Conservation (phyloP, 2,113 vertebrate species). For the Psilopsiagon aymara region DNA sequence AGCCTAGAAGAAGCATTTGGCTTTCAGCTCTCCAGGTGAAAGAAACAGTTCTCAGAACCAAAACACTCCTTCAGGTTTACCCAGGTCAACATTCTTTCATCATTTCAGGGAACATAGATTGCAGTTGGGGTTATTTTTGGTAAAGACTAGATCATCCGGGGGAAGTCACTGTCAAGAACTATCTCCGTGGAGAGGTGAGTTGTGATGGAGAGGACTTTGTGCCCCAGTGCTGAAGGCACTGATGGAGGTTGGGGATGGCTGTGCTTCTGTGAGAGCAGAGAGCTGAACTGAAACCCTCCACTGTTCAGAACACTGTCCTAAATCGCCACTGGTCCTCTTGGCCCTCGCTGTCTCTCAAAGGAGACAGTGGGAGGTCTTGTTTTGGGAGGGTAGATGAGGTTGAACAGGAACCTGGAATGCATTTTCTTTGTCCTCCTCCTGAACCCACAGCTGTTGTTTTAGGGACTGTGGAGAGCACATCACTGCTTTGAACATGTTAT, state of each 20-base stretch:
- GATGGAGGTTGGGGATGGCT: not conserved
- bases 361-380: not conserved
- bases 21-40: not conserved
- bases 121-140: not conserved
- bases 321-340: not conserved
- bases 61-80: not conserved
- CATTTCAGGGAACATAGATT: not conserved
- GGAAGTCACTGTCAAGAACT: not conserved
- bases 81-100: not conserved
- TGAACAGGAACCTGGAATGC: not conserved
- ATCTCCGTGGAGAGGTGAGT: not conserved
- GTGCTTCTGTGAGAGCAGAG: not conserved
- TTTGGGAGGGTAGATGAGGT: not conserved
- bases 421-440: not conserved
- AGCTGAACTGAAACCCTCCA: not conserved
- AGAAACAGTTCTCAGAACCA: not conserved
- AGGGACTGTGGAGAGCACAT: not conserved
- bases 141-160: not conserved
- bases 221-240: not conserved
- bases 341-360: not conserved
- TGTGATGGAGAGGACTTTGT: not conserved
- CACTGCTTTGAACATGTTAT: rapidly evolving
- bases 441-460: not conserved
- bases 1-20: not conserved
- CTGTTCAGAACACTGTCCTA: not conserved